Base-by-base conservation (phyloP, 2,797 vertebrate genomes). In the Pteronotus mesoamericanus region DNA sequence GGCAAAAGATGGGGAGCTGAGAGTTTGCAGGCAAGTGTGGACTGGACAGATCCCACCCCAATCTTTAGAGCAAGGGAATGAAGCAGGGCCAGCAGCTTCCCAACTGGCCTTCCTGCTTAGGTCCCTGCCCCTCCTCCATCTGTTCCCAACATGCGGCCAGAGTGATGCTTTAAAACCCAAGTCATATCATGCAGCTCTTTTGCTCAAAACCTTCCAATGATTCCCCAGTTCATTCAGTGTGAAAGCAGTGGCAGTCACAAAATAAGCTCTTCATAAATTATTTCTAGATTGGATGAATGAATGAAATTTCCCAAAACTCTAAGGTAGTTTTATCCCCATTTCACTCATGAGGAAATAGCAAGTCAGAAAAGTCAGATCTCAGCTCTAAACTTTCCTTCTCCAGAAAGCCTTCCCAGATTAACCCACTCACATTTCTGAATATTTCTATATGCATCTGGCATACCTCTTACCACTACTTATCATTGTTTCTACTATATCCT, bases 381-480 rank as follows among this genome's bases (percentile, higher is more conserved):
- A 61, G 72, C n/a, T 74, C 19, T 34, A 87, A 72, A 96, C 94
- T 87, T 86, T 89, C 78, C 55, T 91, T 46, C 68, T 92, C 42
- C 37, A 82, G 77, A 88, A 97, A 94, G 93, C 32, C 85, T 78
- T 87, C 77, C 71, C 48, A n/a, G 94, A 59, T 72, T 57, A 84
- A 34, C 34, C 26, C 42, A 89, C 24, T 66, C 11, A 10, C 39
- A 83, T 72, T 86, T 59, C 72, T n/a, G 37, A 74, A 51, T 29
- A 6, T 72, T 61, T 80, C 44, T 89, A 19, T 2, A 83, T 18
- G 29, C 61, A n/a, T 26, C n/a, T 74, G 66, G 18, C 16, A 48
- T 61, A 69, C 26, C 26, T 83, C 77, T 68, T 55, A 24, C 64
- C 26, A 44, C 44, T 61, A 69, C 42, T 79, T 57, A n/a, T 74